A percentile compares a stretch with the other conserved stretches of the same genome.
Evolutionary conservation across 2,113 vertebrate species (phyloP).

Genomic region (Nestor notabilis): DNA sequence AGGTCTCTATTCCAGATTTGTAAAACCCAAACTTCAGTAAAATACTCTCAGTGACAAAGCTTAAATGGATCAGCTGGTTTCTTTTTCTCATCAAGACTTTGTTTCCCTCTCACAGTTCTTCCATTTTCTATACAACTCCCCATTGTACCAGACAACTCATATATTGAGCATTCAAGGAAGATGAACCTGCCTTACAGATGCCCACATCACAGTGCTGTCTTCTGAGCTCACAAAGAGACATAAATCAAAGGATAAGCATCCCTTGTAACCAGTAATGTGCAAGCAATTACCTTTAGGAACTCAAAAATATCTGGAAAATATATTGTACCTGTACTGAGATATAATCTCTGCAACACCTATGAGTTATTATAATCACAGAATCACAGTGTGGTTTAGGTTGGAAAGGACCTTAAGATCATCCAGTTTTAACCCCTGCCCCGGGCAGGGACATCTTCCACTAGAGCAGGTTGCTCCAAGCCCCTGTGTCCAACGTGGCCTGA

Average conservation of each 20-base stretch:
- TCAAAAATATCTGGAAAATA: not conserved
- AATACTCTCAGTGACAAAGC: not conserved
- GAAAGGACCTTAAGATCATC: not conserved
- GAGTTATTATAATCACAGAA: not conserved
- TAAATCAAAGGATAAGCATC: not conserved
- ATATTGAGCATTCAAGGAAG: not conserved
- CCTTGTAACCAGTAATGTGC: not conserved
- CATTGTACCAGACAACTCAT: not conserved
- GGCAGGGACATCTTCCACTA: not conserved
- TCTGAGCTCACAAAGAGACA: not conserved
- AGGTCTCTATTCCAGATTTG: not conserved
- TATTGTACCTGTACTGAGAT: not conserved
- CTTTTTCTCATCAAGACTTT: not conserved
- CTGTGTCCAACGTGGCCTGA: not conserved
- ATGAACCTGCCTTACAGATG: not conserved
- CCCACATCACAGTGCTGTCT: not conserved
- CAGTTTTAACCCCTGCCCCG: not conserved
- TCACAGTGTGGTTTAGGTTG: not conserved
- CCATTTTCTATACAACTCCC: not conserved
- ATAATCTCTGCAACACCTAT: not conserved
- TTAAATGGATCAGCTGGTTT: not conserved
- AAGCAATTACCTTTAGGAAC: not conserved
- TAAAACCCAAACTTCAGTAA: constrained; percentile 23
- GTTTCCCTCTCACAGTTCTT: not conserved
- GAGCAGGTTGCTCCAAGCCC: not conserved